These are phyloP conservation scores for Megaceryle alcyon DNA, from an alignment of 2,797 vertebrate species.

Conservation along the genomic window DNA sequence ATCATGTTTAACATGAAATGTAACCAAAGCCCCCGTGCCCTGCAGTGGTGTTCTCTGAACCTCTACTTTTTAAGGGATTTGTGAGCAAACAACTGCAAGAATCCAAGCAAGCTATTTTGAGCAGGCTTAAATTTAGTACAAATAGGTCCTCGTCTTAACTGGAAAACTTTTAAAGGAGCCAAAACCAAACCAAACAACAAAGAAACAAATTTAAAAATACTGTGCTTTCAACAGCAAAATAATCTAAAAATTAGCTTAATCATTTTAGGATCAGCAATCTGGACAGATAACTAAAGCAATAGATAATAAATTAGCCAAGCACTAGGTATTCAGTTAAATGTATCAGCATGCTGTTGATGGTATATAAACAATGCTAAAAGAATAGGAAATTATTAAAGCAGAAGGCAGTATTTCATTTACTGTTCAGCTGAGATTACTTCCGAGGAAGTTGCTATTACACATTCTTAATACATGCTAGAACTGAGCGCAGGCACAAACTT, in stretches of 20 bases:
- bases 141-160: not conserved
- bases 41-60: not conserved
- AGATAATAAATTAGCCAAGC: not conserved
- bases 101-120: not conserved
- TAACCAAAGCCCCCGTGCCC: not conserved
- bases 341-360: not conserved
- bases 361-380: slow-evolving; percentile 4
- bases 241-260: not conserved
- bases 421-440: not conserved
- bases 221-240: not conserved
- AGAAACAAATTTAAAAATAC: not conserved
- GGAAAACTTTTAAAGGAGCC: not conserved
- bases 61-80: not conserved
- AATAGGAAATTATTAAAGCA: slow-evolving; percentile 36
- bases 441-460: slow-evolving; percentile 25
- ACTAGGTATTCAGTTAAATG: not conserved
- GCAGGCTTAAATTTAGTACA: not conserved
- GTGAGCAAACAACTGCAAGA: not conserved
- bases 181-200: not conserved
- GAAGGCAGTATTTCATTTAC: slow-evolving; percentile 2
- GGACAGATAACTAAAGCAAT: not conserved
- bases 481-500: slow-evolving; percentile 38
- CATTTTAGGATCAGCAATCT: not conserved
- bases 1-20: not conserved
- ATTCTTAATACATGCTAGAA: slow-evolving; percentile 2